phyloP scores from a whole-genome alignment of 30 jellyfish, hydroid and myxozoan species.

The Aurelia coerulea region DNA sequence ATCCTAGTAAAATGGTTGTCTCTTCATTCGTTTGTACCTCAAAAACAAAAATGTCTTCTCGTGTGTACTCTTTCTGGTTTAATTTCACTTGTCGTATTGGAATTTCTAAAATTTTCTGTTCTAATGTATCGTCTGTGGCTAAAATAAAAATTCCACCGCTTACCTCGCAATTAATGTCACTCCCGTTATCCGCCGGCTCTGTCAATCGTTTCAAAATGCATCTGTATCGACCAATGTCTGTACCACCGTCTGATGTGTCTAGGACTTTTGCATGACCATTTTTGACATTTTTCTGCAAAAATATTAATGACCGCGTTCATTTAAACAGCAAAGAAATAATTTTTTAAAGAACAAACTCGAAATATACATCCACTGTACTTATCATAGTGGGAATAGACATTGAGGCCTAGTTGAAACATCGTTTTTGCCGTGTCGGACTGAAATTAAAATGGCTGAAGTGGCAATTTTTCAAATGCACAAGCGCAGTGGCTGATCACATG shows the following conservation, averaged over 20 bases:
- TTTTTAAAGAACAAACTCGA: not conserved
- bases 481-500: too few relatives aligned
- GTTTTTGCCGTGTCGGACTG: too few relatives aligned
- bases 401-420: too few relatives aligned
- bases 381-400: too few relatives aligned
- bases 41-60: not conserved
- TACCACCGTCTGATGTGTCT: slow-evolving; percentile 16
- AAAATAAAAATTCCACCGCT: slow-evolving; percentile 44
- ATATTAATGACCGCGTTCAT: too few relatives aligned
- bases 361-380: too few relatives aligned
- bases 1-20: not conserved
- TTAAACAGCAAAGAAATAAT: not conserved
- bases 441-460: too few relatives aligned
- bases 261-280: slow-evolving; percentile 20
- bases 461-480: too few relatives aligned
- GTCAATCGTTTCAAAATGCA: not conserved
- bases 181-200: slow-evolving; percentile 16
- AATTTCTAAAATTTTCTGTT: slow-evolving; percentile 9
- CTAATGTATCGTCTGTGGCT: slow-evolving; percentile 18
- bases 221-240: slow-evolving; percentile 14
- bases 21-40: slow-evolving; percentile 11
- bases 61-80: slow-evolving; percentile 1
- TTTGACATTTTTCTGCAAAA: slow-evolving; percentile 34
- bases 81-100: slow-evolving; percentile 46
- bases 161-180: slow-evolving; percentile 32